Evolutionary conservation across 2,888 invertebrate species (phyloP), one percentile per base, ranked within the genome.

Genomic region (Parapristionchus giblindavisi): DNA sequence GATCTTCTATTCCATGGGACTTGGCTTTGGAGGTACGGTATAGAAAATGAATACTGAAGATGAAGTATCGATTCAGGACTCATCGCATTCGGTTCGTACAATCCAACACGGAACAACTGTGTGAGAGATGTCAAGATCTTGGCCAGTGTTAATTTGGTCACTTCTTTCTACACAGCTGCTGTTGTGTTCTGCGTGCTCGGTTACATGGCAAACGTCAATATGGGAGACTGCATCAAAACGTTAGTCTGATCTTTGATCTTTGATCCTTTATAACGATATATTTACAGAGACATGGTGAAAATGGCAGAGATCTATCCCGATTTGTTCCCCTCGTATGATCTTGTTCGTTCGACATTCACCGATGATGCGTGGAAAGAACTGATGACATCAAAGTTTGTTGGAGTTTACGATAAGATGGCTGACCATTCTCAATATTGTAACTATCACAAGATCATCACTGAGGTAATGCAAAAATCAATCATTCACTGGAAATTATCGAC

Each of bases 181-280:
- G 96, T 96, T 84, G 95, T 96, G 88, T 96, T 96, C 90, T 93
- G 95, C 82, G 95, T 96, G 81, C 92, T 96, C 38, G 96, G 96
- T 73, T 96, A 95, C 91, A 96, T 96, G 90, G 96, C 96, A n/a
- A 93, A 92, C 87, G 92, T 92, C 78, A 94, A 94, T 90, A 94
- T 94, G 78, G 93, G 94, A 88, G 92, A 92, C 83, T 96, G 96
- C 89, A 91, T 94, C 81, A 91, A 90, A 76, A 90, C 91, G 93
- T 93, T 90, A 29, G 48, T 34, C 21, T 34, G 21, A 34, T 34
- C 8, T 52, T n/a, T 27, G 17, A 11, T 65, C 3, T 71, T 71
- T 38, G 21, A 17, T 34, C 32, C 14, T 11, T n/a, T 56, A 56
- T 56, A 14, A 56, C n/a, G 24, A 14, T 24, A n/a, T 40, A n/a